Evolutionary conservation across 2,888 invertebrate genomes (phyloP), one percentile per base, ranked within the genome.

Genomic region (Megamerina dolium): DNA sequence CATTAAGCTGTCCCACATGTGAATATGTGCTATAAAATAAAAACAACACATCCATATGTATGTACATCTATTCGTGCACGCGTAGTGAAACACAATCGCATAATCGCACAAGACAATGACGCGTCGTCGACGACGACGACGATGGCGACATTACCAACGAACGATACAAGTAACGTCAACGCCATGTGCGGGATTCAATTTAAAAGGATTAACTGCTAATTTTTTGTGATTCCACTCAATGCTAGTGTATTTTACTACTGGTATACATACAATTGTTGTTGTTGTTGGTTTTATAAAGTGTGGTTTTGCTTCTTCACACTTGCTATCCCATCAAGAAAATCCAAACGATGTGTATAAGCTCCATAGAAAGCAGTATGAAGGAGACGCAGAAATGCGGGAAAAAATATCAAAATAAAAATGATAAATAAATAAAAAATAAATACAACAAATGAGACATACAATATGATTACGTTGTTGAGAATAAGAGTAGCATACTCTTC

Each of bases 161-260:
- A 27, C 29, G 29, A 16, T 13, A 29, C 16, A 37, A 37, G 17
- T 26, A 18, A 29, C 41, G 55, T 55, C 60, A 61, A 52, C 45
- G 55, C 56, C 64, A 63, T 59, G 60, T 59, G 60, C 49, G 56
- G 60, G 58, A 68, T 66, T 68, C 66, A 66, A 67, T 68, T 66
- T 63, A 56, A 65, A 58, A 63, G 60, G 67, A 68, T 68, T 68
- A 68, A 63, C 63, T 60, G 66, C 55, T 62, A 62, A 63, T 61
- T 68, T 61, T 59, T 59, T 58, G 54, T 59, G 51, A 61, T 64
- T 59, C 58, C 57, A 52, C 51, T 55, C 56, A 59, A 55, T 59
- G 60, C 54, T 57, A 57, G 30, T 16, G 17, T 16, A 6, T 17
- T 21, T 21, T 10, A 14, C 9, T 39, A 16, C 27, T 18, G 6